Conservation (phyloP, 1,140 invertebrate species). For the Euborellia annulipes region DNA sequence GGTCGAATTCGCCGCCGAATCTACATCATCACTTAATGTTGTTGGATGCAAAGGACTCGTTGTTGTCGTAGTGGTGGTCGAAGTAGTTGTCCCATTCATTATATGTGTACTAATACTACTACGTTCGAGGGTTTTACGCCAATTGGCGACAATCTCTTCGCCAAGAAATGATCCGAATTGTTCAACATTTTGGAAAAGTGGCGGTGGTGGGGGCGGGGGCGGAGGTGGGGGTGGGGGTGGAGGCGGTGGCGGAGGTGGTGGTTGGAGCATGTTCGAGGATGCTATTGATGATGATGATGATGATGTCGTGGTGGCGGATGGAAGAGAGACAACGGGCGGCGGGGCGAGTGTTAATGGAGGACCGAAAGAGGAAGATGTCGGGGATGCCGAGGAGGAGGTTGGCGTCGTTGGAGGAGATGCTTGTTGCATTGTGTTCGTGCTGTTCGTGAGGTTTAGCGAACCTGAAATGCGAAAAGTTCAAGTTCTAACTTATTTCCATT, state of each 20-base stretch:
- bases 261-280: too few species aligned
- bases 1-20: conserved; percentile 15
- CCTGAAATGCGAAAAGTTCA: too few species aligned
- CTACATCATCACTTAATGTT: conserved; percentile 14
- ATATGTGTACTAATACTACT: conserved; percentile 11
- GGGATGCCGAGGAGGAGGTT: conserved; percentile 23
- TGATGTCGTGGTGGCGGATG: conserved; percentile 12
- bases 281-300: conserved; percentile 13
- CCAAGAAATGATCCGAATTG: conserved; percentile 51
- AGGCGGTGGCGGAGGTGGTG: conserved; percentile 13
- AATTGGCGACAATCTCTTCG: conserved; percentile 61
- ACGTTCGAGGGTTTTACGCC: conserved; percentile 51
- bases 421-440: too few species aligned
- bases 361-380: conserved; percentile 15
- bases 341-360: conserved; percentile 12
- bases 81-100: not conserved
- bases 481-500: too few species aligned
- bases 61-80: conserved; percentile 2
- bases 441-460: too few species aligned
- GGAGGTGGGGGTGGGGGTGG: conserved; percentile 30
- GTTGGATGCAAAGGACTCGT: not conserved
- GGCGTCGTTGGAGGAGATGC: conserved; percentile 24
- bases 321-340: conserved; percentile 13
- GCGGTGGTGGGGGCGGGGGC: conserved; percentile 33
- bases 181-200: conserved; percentile 48